phyloP scores from a whole-genome alignment of 2,797 vertebrate species.

The Poeciliopsis paucimaculata region DNA sequence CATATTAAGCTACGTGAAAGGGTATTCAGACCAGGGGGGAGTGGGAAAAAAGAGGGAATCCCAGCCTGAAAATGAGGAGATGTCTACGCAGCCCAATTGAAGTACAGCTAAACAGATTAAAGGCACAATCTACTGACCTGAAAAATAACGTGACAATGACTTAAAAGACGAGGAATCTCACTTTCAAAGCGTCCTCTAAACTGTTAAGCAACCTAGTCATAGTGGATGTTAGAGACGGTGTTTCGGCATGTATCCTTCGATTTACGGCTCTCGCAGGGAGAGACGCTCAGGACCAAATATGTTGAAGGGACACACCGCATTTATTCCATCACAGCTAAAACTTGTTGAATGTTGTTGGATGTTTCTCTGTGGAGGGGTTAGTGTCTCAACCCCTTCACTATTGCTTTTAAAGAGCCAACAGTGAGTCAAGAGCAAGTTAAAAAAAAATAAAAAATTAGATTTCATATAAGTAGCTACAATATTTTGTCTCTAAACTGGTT shows the following conservation, averaged over 20 bases:
- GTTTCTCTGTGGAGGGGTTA: not conserved
- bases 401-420: not conserved
- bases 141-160: slow-evolving; percentile 88
- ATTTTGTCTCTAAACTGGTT: not conserved
- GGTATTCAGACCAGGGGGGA: slow-evolving; percentile 76
- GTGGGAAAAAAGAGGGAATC: slow-evolving; percentile 81
- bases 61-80: slow-evolving; percentile 90
- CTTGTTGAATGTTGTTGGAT: slow-evolving; percentile 22
- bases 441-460: not conserved
- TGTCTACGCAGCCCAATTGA: slow-evolving; percentile 92
- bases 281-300: slow-evolving; percentile 53
- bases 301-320: slow-evolving; percentile 26
- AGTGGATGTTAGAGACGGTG: slow-evolving; percentile 82
- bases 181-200: slow-evolving; percentile 88
- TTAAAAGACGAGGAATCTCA: slow-evolving; percentile 84
- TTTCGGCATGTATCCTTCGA: slow-evolving; percentile 78
- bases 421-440: not conserved
- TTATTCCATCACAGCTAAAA: slow-evolving; percentile 41
- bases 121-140: slow-evolving; percentile 83
- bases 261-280: slow-evolving; percentile 73
- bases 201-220: slow-evolving; percentile 87
- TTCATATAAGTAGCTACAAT: not conserved
- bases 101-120: slow-evolving; percentile 98
- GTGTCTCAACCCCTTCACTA: not conserved
- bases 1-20: slow-evolving; percentile 98